These are phyloP conservation scores for Musca vetustissima DNA, from an alignment of 1,140 invertebrate genomes.

Conservation along the genomic window DNA sequence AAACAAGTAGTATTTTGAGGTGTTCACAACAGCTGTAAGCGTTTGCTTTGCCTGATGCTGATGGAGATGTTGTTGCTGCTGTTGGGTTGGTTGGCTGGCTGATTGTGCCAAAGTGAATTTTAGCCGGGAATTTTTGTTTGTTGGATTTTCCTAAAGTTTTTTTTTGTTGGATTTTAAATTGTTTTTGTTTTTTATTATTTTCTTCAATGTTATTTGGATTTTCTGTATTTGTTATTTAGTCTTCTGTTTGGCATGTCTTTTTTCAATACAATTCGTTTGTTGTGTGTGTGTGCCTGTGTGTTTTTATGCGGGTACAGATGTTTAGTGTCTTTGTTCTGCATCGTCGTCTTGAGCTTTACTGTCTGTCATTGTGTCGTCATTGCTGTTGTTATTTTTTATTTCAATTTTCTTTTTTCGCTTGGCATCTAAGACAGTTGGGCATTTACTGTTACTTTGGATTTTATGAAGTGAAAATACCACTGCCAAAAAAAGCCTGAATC, in stretches of 20 bases:
- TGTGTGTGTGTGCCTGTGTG: too few species aligned
- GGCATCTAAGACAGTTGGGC: too few species aligned
- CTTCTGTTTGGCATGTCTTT: too few species aligned
- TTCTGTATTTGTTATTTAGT: too few species aligned
- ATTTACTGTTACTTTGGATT: background rate
- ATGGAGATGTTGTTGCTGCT: background rate
- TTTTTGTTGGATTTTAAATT: background rate
- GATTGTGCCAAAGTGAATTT: background rate
- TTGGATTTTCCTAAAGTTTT: background rate
- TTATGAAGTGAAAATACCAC: slow-evolving; percentile 1
- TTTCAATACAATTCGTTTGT: too few species aligned
- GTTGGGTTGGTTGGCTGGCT: background rate
- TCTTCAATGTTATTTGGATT: too few species aligned
- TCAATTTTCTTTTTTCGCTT: too few species aligned
- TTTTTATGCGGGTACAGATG: too few species aligned
- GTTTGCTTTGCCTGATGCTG: background rate
- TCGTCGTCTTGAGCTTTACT: too few species aligned
- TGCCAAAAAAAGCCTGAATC: background rate
- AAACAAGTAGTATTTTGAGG: background rate
- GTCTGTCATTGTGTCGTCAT: too few species aligned
- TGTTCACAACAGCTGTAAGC: background rate
- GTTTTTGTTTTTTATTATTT: background rate
- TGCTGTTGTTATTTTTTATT: too few species aligned
- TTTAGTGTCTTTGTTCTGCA: too few species aligned
- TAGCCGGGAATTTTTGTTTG: background rate